Percentiles rank a stretch among this genome's conserved stretches.
Conservation (phyloP, 35 echinoderm and acorn worm genomes). For the Anneissia japonica region DNA sequence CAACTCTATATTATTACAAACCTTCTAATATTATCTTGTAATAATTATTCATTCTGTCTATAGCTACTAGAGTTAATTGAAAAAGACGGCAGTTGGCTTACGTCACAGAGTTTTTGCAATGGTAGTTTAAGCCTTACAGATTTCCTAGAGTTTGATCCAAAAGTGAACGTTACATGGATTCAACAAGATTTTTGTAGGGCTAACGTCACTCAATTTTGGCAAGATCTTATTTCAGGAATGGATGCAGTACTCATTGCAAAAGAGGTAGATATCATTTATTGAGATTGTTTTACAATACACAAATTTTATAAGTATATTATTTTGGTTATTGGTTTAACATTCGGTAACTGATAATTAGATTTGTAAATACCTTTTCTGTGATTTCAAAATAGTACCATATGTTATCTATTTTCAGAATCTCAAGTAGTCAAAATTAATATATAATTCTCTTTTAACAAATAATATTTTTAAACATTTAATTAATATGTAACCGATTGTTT, state of each 20-base stretch:
- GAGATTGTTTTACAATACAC: no score
- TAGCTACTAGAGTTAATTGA: not conserved
- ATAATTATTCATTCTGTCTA: not conserved
- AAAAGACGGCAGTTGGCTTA: not conserved
- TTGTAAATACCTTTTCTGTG: no score
- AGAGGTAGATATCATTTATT: not conserved
- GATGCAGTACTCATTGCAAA: not conserved
- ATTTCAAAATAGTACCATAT: no score
- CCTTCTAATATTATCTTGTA: not conserved
- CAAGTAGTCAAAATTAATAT: no score
- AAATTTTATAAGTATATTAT: no score
- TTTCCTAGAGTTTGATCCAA: not conserved
- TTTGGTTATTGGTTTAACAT: no score
- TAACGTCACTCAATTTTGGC: not conserved
- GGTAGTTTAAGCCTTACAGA: not conserved
- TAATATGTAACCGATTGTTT: no score
- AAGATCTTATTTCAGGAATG: not conserved
- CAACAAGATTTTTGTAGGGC: not conserved
- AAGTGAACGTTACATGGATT: not conserved
- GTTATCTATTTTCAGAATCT: no score
- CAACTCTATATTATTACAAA: no score
- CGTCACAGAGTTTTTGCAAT: not conserved
- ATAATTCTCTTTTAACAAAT: no score
- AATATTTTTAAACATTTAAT: no score
- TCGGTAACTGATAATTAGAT: no score